phyloP scores from a whole-genome alignment of 2,113 vertebrate species.

The Bufo bufo region DNA sequence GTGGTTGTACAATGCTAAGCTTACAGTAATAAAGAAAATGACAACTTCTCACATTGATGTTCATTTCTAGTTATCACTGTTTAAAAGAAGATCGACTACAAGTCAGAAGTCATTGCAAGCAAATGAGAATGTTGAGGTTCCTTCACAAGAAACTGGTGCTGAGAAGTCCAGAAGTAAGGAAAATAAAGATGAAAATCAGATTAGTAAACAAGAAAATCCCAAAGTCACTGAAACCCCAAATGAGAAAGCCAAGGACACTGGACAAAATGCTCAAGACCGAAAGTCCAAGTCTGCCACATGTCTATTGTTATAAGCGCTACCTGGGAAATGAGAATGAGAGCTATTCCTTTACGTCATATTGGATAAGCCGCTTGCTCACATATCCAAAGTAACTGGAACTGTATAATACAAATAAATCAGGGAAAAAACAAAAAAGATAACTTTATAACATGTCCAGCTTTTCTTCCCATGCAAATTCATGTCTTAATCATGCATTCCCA shows the following conservation, averaged over 20 bases:
- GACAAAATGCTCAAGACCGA: conserved; percentile 58
- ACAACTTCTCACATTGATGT: background rate
- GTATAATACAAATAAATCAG: background rate
- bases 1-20: background rate
- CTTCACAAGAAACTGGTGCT: conserved; percentile 59
- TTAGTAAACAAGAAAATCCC: conserved; percentile 61
- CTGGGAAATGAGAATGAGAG: background rate
- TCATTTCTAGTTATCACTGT: conserved; percentile 72
- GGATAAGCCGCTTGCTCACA: background rate
- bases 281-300: conserved; percentile 70
- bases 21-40: background rate
- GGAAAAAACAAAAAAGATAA: background rate
- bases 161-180: conserved; percentile 63
- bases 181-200: conserved; percentile 69
- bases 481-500: background rate
- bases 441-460: background rate
- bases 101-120: conserved; percentile 66
- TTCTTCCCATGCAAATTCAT: background rate
- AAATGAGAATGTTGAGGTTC: conserved; percentile 60
- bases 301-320: conserved; percentile 63
- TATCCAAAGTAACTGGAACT: background rate
- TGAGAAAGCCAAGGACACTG: background rate
- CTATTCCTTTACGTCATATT: background rate
- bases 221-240: conserved; percentile 60
- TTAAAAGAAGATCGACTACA: conserved; percentile 67